Evolutionary conservation across 2,888 invertebrate species (phyloP), one percentile per base, ranked within the genome.

Genomic region (Reticulitermes lucifugus): DNA sequence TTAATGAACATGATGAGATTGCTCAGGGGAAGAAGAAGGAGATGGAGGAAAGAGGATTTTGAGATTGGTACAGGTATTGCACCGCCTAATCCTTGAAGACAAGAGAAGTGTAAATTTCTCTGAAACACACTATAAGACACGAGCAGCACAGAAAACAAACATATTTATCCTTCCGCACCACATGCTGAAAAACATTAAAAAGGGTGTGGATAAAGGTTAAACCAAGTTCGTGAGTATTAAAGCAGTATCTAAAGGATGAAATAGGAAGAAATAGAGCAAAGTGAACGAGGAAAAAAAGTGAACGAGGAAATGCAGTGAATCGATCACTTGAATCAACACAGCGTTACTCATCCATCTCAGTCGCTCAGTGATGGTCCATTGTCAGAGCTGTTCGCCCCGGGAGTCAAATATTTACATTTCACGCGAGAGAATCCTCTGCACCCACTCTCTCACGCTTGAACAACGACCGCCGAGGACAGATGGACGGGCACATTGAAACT

Each of bases 321-420:
- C 81, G 81, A 81, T 81, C 65, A 70, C n/a, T 70, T 65, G 81
- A 81, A 81, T 81, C 81, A 81, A 81, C 81, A 81, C 81, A 29
- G n/a, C 55, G 79, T 65, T 65, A 14, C 55, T 55, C 55, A 73
- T 73, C 41, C 41, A 73, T 46, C 77, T 43, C 77, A 35, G 77
- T 77, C 77, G 77, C 77, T 77, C 77, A 77, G 51, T 77, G 77
- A 77, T 77, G 41, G 81, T 81, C 81, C 81, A 81, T 81, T 81
- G 81, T 81, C 79, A 79, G 51, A 55, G 25, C 46, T 51, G 51
- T 29, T 29, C 46, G n/a, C 65, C 81, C 46, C 41, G 46, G 70
- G 65, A 81, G 81, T 70, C 81, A 81, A 81, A 81, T 81, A 81
- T 81, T 81, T 81, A 65, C 81, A 79, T 59, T 79, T 79, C 29